Evolutionary conservation across 53 echinoderm and acorn worm species (phyloP).

Genomic region (Crossaster papposus): DNA sequence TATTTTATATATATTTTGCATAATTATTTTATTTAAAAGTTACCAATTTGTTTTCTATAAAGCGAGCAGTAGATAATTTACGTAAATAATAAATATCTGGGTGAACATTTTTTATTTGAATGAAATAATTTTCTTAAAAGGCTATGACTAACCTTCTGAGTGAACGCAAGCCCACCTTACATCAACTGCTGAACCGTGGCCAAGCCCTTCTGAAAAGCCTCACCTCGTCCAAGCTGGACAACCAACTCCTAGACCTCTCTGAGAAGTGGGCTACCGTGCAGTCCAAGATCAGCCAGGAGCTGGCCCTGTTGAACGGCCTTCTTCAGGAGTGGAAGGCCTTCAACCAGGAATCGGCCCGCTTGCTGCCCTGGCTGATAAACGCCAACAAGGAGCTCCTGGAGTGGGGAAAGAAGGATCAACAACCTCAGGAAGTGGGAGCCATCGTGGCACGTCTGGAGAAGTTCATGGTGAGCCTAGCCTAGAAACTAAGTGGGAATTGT

Average conservation of each 20-base stretch:
- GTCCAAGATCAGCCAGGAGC: slow-evolving; percentile 76
- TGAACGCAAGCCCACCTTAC: slow-evolving; percentile 76
- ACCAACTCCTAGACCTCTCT: slow-evolving; percentile 65
- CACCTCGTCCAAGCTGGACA: slow-evolving; percentile 75
- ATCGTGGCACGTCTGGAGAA: slow-evolving; percentile 79
- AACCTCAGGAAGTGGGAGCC: slow-evolving; percentile 65
- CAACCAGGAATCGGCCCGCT: slow-evolving; percentile 69
- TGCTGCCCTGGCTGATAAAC: slow-evolving; percentile 78
- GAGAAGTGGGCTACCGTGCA: slow-evolving; percentile 86
- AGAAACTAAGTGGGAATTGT: neutral
- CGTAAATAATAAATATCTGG: neutral
- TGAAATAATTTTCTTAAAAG: neutral
- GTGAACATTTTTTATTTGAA: neutral
- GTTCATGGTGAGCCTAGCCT: slow-evolving; percentile 76
- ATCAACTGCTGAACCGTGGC: slow-evolving; percentile 72
- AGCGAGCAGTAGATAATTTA: too few species aligned
- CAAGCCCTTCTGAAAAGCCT: slow-evolving; percentile 70
- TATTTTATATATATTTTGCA: too few species aligned
- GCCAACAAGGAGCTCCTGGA: slow-evolving; percentile 66
- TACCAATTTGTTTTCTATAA: too few species aligned
- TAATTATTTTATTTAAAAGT: too few species aligned
- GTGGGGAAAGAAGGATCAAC: slow-evolving; percentile 64
- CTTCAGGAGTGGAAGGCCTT: slow-evolving; percentile 90
- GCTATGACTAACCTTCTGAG: slow-evolving; percentile 86
- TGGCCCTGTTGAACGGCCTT: slow-evolving; percentile 74